phyloP scores from a whole-genome alignment of 2,113 vertebrate genomes.

The Sus scrofa region DNA sequence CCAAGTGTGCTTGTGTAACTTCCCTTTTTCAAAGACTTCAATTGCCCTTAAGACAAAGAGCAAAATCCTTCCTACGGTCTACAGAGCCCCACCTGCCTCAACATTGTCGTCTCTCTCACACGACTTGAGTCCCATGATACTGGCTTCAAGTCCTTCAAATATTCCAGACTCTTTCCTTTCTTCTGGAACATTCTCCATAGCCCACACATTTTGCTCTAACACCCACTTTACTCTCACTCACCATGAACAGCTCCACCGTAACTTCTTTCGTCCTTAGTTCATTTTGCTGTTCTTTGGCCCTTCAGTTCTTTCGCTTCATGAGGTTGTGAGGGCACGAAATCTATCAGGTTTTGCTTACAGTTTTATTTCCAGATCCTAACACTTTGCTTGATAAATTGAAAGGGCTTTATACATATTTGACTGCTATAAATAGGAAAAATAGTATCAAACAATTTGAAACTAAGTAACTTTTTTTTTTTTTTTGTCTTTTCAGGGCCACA shows the following conservation, averaged over 20 bases:
- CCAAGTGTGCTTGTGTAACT: background rate
- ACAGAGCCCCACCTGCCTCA: background rate
- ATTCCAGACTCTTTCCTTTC: background rate
- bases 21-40: background rate
- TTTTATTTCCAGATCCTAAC: background rate
- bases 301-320: background rate
- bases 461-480: no score
- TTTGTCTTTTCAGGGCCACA: no score
- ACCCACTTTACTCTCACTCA: background rate
- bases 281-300: background rate
- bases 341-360: background rate
- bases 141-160: background rate
- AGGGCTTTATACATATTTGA: background rate
- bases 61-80: background rate
- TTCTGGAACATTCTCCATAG: background rate
- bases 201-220: background rate
- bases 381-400: background rate
- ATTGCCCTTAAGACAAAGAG: background rate
- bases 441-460: background rate
- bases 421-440: conserved; percentile 15
- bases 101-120: background rate
- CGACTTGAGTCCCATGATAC: background rate
- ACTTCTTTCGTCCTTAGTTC: background rate
- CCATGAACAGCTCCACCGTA: background rate
- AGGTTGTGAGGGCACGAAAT: background rate